Percentiles rank a stretch among this genome's conserved stretches.
phyloP scores from a whole-genome alignment of 2,888 invertebrate species.

The Dusona sp. region DNA sequence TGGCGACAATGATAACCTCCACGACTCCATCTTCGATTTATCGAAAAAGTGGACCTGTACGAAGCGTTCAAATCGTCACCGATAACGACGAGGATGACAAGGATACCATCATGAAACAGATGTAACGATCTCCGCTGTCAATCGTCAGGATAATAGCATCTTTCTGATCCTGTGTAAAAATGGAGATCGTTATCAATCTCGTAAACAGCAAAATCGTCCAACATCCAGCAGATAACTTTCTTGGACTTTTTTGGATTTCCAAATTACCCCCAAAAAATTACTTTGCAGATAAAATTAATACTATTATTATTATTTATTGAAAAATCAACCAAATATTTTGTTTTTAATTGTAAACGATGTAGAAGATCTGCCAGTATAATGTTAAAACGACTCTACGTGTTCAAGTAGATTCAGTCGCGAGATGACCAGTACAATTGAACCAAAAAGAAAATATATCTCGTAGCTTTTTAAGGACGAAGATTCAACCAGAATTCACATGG shows the following conservation, averaged over 20 bases:
- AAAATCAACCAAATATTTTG: slow-evolving; percentile 58
- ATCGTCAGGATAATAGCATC: not conserved
- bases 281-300: not conserved
- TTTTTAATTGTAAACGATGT: slow-evolving; percentile 42
- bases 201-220: slow-evolving; percentile 1
- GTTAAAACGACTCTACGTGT: slow-evolving; percentile 36
- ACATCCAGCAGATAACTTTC: not conserved
- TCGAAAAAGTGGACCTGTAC: slow-evolving; percentile 86
- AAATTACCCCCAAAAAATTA: not conserved
- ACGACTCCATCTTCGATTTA: slow-evolving; percentile 78
- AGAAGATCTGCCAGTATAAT: slow-evolving; percentile 38
- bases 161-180: not conserved
- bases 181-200: not conserved
- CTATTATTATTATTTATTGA: slow-evolving; percentile 46
- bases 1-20: slow-evolving; percentile 83
- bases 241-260: not conserved
- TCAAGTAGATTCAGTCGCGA: slow-evolving; percentile 51
- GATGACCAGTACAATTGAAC: slow-evolving; percentile 54
- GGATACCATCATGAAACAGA: slow-evolving; percentile 79
- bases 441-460: slow-evolving; percentile 40
- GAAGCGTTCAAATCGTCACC: slow-evolving; percentile 90
- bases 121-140: slow-evolving; percentile 65
- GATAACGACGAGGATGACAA: slow-evolving; percentile 85
- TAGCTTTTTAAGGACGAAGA: slow-evolving; percentile 17
- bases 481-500: not conserved